phyloP scores from a whole-genome alignment of 2,888 invertebrate species.

The Ligdia adustata region DNA sequence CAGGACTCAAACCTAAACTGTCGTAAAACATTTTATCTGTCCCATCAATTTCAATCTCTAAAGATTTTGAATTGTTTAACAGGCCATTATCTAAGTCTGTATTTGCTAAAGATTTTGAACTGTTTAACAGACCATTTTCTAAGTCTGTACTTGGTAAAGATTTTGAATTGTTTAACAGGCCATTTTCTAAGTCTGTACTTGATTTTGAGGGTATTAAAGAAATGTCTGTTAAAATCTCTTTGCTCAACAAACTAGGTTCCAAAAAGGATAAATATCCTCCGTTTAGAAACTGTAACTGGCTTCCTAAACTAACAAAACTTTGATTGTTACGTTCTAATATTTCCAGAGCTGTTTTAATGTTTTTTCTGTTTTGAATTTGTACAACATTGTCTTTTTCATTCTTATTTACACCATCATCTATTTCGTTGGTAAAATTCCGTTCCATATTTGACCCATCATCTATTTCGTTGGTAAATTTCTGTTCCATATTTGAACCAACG shows the following conservation, averaged over 20 bases:
- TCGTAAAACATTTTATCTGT: conserved; percentile 18
- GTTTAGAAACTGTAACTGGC: conserved; percentile 21
- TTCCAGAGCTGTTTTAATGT: conserved; percentile 36
- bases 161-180: conserved; percentile 12
- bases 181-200: conserved; percentile 18
- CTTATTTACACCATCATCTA: neutral
- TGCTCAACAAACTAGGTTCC: conserved; percentile 28
- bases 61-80: conserved; percentile 11
- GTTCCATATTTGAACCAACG: conserved; percentile 1
- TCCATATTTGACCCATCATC: neutral
- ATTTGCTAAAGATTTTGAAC: conserved; percentile 9
- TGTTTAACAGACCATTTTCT: conserved; percentile 17
- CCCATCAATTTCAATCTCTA: conserved; percentile 19
- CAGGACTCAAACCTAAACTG: conserved; percentile 19
- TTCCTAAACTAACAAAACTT: conserved; percentile 12
- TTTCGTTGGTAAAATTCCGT: neutral
- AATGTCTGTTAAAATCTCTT: conserved; percentile 21
- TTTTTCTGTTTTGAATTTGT: too few species aligned
- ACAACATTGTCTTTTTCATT: neutral
- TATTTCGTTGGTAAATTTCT: neutral
- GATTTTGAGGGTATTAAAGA: conserved; percentile 20
- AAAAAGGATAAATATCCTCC: conserved; percentile 26
- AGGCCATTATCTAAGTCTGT: conserved; percentile 19
- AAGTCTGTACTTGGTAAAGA: conserved; percentile 14
- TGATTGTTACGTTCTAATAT: conserved; percentile 37